phyloP scores from a whole-genome alignment of 2,113 vertebrate genomes.

The Gymnorhina tibicen region DNA sequence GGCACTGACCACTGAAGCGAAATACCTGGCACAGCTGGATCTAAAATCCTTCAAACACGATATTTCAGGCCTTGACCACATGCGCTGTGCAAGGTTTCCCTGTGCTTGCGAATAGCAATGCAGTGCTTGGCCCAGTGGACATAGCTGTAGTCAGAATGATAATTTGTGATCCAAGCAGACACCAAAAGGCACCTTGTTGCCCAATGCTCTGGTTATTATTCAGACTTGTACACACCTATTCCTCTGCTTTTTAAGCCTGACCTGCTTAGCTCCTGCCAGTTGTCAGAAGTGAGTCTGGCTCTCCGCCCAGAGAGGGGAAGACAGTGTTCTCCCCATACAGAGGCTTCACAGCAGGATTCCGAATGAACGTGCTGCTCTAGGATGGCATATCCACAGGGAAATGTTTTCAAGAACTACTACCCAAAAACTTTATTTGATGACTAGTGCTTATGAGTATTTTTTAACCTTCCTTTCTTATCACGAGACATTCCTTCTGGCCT shows the following conservation, averaged over 20 bases:
- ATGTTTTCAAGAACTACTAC: background rate
- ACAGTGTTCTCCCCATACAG: rapidly evolving
- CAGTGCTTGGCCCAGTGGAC: background rate
- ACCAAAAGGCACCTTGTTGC: background rate
- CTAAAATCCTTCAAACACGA: background rate
- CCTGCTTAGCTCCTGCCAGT: background rate
- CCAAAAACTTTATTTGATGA: background rate
- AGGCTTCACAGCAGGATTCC: background rate
- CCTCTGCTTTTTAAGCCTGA: background rate
- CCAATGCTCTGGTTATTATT: background rate
- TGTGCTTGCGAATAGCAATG: background rate
- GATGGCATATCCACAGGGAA: background rate
- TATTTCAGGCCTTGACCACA: background rate
- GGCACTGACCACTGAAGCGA: background rate
- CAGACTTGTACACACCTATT: background rate
- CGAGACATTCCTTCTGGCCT: background rate
- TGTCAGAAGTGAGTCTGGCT: background rate
- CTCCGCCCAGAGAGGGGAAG: background rate
- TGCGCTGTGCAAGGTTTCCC: background rate
- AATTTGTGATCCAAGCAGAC: background rate
- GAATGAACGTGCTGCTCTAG: rapidly evolving
- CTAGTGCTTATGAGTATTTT: background rate
- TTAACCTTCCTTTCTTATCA: background rate
- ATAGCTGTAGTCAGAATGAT: background rate
- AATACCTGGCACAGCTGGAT: background rate